phyloP scores from a whole-genome alignment of 2,113 vertebrate genomes.

The Dryoscopus gambensis region DNA sequence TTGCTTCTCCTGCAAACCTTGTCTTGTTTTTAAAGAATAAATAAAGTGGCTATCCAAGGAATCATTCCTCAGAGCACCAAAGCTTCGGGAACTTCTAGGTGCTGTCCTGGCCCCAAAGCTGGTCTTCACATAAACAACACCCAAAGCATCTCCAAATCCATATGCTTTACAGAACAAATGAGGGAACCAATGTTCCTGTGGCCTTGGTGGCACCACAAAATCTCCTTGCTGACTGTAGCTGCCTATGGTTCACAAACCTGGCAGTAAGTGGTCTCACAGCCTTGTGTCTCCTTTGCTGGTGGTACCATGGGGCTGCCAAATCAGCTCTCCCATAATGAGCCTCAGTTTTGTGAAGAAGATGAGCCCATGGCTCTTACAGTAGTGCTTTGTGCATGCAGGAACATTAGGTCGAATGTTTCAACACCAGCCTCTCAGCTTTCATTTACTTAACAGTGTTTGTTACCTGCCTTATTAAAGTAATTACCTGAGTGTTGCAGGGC shows the following conservation, averaged over 20 bases:
- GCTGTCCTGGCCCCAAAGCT: background rate
- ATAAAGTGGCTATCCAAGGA: background rate
- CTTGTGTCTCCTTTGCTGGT: background rate
- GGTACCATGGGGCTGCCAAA: background rate
- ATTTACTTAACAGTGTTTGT: conserved; percentile 3
- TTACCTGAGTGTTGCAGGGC: background rate
- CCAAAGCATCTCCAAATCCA: background rate
- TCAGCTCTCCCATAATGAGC: background rate
- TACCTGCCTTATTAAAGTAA: conserved; percentile 26
- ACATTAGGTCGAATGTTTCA: background rate
- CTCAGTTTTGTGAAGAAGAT: background rate
- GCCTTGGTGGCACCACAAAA: background rate
- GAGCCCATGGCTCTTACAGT: background rate
- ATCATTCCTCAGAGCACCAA: background rate
- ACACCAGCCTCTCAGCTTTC: background rate
- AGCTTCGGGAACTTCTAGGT: background rate
- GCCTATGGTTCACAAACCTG: background rate
- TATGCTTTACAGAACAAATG: background rate
- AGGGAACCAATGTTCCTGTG: background rate
- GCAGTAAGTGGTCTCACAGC: background rate
- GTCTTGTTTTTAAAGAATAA: background rate
- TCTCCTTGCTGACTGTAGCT: background rate
- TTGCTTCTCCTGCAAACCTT: background rate
- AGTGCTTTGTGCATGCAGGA: background rate
- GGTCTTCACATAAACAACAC: background rate